Percentiles rank a stretch among this genome's conserved stretches.
These are phyloP conservation scores for Sthenelais limicola DNA, from an alignment of 2,888 invertebrate species.

Conservation along the genomic window DNA sequence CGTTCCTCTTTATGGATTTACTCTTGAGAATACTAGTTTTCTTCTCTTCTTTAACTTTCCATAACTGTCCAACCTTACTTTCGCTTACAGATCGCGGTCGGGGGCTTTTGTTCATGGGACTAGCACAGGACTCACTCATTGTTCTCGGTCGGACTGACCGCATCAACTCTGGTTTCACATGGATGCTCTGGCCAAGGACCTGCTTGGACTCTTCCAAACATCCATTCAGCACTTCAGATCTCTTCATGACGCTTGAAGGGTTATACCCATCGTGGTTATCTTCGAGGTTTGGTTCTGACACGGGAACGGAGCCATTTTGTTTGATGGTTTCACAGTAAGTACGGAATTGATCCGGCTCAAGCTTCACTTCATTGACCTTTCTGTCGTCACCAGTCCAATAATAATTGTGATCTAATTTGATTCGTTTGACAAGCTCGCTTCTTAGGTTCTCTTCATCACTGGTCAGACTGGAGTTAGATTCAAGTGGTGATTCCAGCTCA, in stretches of 20 bases:
- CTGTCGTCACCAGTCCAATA: slow-evolving; percentile 35
- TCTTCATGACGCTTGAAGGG: neutral
- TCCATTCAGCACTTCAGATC: no score
- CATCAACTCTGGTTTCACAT: neutral
- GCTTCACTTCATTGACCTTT: slow-evolving; percentile 5
- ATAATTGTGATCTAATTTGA: slow-evolving; percentile 47
- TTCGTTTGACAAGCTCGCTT: slow-evolving; percentile 40
- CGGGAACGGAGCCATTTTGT: slow-evolving; percentile 25
- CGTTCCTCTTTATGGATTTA: no score
- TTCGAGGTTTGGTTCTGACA: slow-evolving; percentile 8
- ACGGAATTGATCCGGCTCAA: slow-evolving; percentile 32
- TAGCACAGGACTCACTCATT: slow-evolving; percentile 1
- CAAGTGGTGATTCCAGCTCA: slow-evolving; percentile 34
- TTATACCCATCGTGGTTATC: neutral
- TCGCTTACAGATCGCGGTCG: slow-evolving; percentile 14
- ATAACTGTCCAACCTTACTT: neutral
- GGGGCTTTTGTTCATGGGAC: neutral
- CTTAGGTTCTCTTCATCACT: slow-evolving; percentile 24
- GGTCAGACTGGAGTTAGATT: neutral
- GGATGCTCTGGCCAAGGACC: no score
- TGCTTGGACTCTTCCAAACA: no score
- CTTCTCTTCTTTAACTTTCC: slow-evolving; percentile 18
- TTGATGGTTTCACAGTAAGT: slow-evolving; percentile 32
- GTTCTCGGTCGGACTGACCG: neutral
- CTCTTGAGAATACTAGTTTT: slow-evolving; percentile 5